Base-by-base conservation (phyloP, 2,113 vertebrate species). In the Hystrix cristata region DNA sequence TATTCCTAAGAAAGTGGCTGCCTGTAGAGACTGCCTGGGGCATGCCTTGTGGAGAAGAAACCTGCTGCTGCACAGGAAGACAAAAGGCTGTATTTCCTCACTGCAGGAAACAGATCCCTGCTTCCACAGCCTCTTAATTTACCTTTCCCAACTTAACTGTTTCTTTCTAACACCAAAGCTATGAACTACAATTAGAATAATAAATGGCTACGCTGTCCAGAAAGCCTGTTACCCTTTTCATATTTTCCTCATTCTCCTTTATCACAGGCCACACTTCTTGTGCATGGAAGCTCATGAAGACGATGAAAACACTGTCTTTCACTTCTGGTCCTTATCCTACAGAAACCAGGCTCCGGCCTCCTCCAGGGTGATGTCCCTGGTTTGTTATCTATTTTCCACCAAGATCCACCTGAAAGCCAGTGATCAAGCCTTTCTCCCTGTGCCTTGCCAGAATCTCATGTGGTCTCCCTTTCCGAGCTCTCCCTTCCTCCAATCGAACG, bases 161-260 rank as follows among this genome's bases (percentile, higher is more conserved):
- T 62, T 86, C 43, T 88, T 95, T 91, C 60, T 62, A 87, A 81
- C 46, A 86, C 15, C 21, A 82, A 31, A 85, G 8, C 43, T 94
- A 57, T 79, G n/a, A 67, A 25, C 31, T 69, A 83, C n/a, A 80
- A 55, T 0, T 67, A 53, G 23, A 89, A n/a, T 48, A 87, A 43
- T 38, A 94, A 89, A 86, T 23, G 8, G 13, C 10, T 81, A 27
- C 72, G n/a, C 46, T 92, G 78, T 82, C 48, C 60, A 92, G 67
- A 92, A 74, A 92, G 43, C 25, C 57, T 62, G 3, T 31, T 67
- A 87, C 51, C 51, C 5, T 78, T 91, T 74, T n/a, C 8, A 46
- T 79, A 65, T 90, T 62, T 38, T 78, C 48, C 59, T 64, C 71
- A 69, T 95, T 69, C 18, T 86, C 23, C 51, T 84, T 94, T 23